Conservation (phyloP, 2,113 vertebrate species). For the Nettapus auritus region DNA sequence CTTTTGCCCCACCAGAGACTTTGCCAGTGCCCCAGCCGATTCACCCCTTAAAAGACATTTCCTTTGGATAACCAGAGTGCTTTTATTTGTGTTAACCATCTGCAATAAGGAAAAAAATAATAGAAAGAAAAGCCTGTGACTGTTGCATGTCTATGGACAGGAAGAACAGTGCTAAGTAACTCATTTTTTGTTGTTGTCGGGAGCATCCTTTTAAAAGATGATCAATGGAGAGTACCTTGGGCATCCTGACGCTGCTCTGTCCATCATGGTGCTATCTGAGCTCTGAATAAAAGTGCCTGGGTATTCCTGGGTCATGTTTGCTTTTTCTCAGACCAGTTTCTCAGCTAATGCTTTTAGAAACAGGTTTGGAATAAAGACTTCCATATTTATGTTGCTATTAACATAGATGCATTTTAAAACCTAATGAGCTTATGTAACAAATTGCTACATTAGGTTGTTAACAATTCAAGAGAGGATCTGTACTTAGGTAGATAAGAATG, state of each 20-base stretch:
- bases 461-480: conserved; percentile 35
- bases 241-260: background rate
- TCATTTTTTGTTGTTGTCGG: background rate
- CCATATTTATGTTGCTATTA: conserved; percentile 49
- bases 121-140: background rate
- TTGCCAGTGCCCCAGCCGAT: background rate
- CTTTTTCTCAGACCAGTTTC: conserved; percentile 40
- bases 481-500: conserved; percentile 64
- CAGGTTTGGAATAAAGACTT: conserved; percentile 49
- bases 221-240: rapidly evolving
- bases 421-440: conserved; percentile 63
- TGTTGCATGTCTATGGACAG: background rate
- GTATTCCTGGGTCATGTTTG: background rate
- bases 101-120: background rate
- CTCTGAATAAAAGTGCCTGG: background rate
- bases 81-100: background rate
- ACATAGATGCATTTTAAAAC: conserved; percentile 49
- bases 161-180: background rate
- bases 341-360: conserved; percentile 41
- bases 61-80: background rate
- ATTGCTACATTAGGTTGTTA: conserved; percentile 36
- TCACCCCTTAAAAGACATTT: background rate
- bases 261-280: background rate
- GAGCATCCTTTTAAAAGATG: background rate
- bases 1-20: background rate